Evolutionary conservation across 2,113 vertebrate species (phyloP).

Genomic region (Tenebrosternarchus preto): DNA sequence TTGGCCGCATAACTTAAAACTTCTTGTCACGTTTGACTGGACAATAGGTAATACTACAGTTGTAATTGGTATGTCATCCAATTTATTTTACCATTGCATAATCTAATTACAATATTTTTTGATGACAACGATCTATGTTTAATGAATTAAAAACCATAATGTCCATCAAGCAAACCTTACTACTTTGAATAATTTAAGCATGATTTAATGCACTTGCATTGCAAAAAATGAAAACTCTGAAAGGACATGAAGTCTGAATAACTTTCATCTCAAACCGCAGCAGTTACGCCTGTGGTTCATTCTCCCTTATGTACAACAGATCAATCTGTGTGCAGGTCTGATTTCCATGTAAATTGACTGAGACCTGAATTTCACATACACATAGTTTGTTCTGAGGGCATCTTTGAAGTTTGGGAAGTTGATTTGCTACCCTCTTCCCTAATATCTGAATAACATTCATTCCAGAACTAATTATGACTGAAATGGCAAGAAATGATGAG

Average conservation of each 20-base stretch:
- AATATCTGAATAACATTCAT: conserved; percentile 17
- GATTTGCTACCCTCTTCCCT: not conserved
- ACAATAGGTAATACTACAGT: too few relatives aligned
- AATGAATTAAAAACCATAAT: too few relatives aligned
- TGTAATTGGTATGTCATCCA: too few relatives aligned
- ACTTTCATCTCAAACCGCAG: not conserved
- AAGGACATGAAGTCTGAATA: not conserved
- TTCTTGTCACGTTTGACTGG: too few relatives aligned
- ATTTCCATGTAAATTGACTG: conserved; percentile 39
- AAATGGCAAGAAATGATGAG: conserved; percentile 21
- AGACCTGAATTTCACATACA: conserved; percentile 29
- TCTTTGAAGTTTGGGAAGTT: not conserved
- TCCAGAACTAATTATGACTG: conserved; percentile 10
- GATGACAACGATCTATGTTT: too few relatives aligned
- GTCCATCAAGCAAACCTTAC: too few relatives aligned
- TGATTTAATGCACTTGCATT: too few relatives aligned
- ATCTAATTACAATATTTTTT: too few relatives aligned
- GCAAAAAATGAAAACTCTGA: not conserved
- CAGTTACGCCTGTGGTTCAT: not conserved
- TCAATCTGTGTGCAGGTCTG: not conserved
- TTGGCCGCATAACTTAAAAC: too few relatives aligned
- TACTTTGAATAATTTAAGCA: too few relatives aligned
- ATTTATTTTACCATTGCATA: too few relatives aligned
- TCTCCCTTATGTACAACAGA: not conserved
- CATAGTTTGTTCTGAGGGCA: not conserved